Conservation (phyloP, 2,797 vertebrate genomes). For the Molossus alvarezi region DNA sequence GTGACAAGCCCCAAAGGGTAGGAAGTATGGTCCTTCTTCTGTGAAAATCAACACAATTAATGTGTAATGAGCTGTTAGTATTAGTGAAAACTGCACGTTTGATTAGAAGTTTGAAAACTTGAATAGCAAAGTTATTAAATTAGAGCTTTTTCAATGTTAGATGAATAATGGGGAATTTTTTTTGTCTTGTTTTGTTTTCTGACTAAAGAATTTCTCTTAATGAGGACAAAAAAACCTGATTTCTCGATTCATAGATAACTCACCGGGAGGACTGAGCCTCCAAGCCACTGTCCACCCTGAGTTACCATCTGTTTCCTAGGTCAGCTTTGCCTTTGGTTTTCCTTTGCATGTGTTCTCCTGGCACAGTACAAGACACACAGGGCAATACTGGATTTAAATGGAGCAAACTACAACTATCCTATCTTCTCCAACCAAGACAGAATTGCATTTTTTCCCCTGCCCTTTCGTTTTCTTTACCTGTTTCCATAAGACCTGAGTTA, state of each 20-base stretch:
- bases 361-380: not conserved
- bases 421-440: not conserved
- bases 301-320: not conserved
- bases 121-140: constrained; percentile 49
- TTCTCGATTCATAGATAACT: not conserved
- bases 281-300: not conserved
- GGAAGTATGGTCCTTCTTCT: not conserved
- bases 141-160: not conserved
- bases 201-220: not conserved
- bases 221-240: not conserved
- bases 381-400: not conserved
- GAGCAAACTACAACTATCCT: not conserved
- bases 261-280: rapidly evolving
- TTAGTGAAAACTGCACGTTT: not conserved
- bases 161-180: not conserved
- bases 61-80: not conserved
- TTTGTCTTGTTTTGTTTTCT: not conserved
- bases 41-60: constrained; percentile 35
- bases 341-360: not conserved
- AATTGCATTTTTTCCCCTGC: not conserved
- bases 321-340: not conserved
- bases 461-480: not conserved
- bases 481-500: not conserved
- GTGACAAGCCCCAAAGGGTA: not conserved
- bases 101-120: constrained; percentile 20